Conservation (phyloP, 2,113 vertebrate genomes). For the Paramisgurnus dabryanus region DNA sequence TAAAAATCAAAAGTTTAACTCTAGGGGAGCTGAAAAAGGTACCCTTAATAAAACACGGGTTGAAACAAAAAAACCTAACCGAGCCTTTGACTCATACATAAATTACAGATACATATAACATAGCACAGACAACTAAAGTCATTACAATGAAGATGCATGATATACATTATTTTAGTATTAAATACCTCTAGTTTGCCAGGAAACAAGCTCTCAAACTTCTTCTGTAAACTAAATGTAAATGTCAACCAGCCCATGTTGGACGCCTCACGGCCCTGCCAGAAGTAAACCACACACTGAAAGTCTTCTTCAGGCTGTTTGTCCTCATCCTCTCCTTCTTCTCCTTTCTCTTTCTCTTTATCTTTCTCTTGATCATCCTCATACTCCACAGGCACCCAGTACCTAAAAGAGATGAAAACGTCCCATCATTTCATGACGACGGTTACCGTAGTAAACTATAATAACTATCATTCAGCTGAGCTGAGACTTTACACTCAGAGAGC, state of each 20-base stretch:
- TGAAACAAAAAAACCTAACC: too few relatives aligned
- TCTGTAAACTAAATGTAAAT: slow-evolving; percentile 98
- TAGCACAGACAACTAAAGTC: background rate
- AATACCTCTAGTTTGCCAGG: slow-evolving; percentile 91
- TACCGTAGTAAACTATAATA: too few relatives aligned
- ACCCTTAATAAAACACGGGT: too few relatives aligned
- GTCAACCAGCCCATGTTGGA: slow-evolving; percentile 99
- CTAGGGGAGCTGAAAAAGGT: too few relatives aligned
- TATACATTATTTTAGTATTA: background rate
- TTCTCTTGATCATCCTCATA: slow-evolving; percentile 82
- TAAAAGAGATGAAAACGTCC: slow-evolving; percentile 53
- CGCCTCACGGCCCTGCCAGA: slow-evolving; percentile 97
- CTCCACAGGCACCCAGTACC: slow-evolving; percentile 96
- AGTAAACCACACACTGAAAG: slow-evolving; percentile 97
- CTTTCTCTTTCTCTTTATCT: slow-evolving; percentile 56
- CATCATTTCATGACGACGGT: background rate
- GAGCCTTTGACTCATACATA: background rate
- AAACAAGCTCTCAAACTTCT: slow-evolving; percentile 98
- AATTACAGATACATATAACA: too few relatives aligned
- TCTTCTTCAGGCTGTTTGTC: slow-evolving; percentile 94
- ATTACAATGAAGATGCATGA: background rate
- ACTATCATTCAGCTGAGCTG: background rate
- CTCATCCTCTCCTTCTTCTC: slow-evolving; percentile 76
- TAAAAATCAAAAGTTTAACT: too few relatives aligned
- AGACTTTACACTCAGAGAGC: background rate